Evolutionary conservation across 2,797 vertebrate genomes (phyloP), one percentile per base, ranked within the genome.

Genomic region (Selene dorsalis): DNA sequence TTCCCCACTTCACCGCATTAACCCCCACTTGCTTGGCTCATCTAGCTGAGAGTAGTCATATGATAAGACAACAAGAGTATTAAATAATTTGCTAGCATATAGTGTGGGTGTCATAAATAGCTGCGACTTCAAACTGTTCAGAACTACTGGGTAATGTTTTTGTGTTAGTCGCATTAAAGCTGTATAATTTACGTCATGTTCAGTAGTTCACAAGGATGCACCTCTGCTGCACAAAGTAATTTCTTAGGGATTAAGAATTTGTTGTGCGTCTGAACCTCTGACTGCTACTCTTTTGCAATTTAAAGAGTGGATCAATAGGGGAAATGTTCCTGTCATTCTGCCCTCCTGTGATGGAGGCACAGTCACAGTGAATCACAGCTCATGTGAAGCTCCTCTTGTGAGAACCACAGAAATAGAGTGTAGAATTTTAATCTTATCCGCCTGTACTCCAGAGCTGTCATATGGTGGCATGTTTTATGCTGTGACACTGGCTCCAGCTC

Each of bases 341-440:
- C 87, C 77, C 70, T 75, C 69, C 69, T 76, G 55, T 87, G 72
- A 79, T 69, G 32, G 75, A 84, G 68, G 65, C 66, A 71, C 67
- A 73, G 78, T 91, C 80, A 80, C 71, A 59, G 65, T 90, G 82
- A 87, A 69, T 90, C 80, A 82, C 48, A 52, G 76, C 89, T 79
- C 82, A 84, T 84, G 79, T 88, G 85, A 85, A 75, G 48, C 77
- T 76, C 62, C 65, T 56, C 43, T 69, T 83, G 43, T 45, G 66
- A 84, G 77, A 75, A 74, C 38, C 22, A 77, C 70, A 80, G 68
- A 83, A 87, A 84, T 81, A 76, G 74, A 79, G 66, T 22, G 13
- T 45, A 55, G 70, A 84, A 80, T 86, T 81, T 75, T 74, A 79
- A 86, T 84, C 70, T 77, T 61, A 79, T 87, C 57, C 72, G 20